Evolutionary conservation across 1,140 invertebrate genomes (phyloP), one percentile per base, ranked within the genome.

Genomic region (Homalodisca vitripennis): DNA sequence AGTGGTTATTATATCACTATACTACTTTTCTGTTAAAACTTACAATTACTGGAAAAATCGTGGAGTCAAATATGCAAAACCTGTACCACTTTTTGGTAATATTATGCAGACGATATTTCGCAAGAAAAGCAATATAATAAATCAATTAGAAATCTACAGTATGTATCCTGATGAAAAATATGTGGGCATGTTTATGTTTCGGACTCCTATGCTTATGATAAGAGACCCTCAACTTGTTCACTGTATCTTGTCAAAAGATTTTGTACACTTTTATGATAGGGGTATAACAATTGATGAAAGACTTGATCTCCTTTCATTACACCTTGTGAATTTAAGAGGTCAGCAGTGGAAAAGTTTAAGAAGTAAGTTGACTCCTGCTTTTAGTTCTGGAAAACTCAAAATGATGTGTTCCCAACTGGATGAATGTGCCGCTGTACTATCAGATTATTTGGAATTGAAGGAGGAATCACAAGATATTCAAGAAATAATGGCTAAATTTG

Each of bases 161-260:
- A 26, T 70, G 13, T 70, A 70, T 29, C 30, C 32, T 13, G 70
- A 66, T 0, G 14, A 73, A 14, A 67, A 67, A 41, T 76, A 69
- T 48, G 70, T 62, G 2, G 76, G 76, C 1, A 24, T 65, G 0
- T 76, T 60, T 53, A 26, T 63, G 12, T 66, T 75, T 32, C 31
- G 47, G 14, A 75, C 63, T 1, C 81, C 82, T 0, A 32, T 77
- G 2, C 67, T 83, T 0, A 66, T 84, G 0, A 0, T 83, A 0
- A 73, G 72, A 20, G 83, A 85, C 71, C 77, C 78, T 0, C 79
- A 84, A 2, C 17, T 82, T 2, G 80, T 84, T 3, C 82, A 80
- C 51, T 71, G 78, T 1, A 70, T 85, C 1, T 31, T 84, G 3
- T 81, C 84, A 1, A 84, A 80, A 71, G 80, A 84, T 62, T 85